Evolutionary conservation across 2,797 vertebrate species (phyloP), one percentile per base, ranked within the genome.

Genomic region (Hybognathus amarus): DNA sequence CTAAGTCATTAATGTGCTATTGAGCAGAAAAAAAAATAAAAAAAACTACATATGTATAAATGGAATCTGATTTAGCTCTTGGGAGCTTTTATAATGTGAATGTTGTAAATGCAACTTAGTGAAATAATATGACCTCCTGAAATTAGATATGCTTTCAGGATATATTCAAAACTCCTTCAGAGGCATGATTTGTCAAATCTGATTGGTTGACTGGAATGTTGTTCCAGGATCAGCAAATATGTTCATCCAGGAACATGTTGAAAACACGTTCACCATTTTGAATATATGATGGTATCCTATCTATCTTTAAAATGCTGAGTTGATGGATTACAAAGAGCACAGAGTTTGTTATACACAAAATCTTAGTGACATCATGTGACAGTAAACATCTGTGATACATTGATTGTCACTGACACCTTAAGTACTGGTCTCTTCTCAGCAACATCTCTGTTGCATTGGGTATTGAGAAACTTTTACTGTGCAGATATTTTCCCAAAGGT

Each of bases 51-150:
- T n/a, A n/a, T n/a, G n/a, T 71, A 66, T 70, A 78, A 83, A 77
- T 83, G 82, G 82, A 78, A 70, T 61, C 54, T 83, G 75, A 78
- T 78, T 78, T 78, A 78, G 67, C 82, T 83, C 67, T 71, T 78
- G 42, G 75, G 75, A 63, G 75, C 66, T 83, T 83, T 83, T 71
- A 71, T 83, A 78, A 83, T 71, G 64, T 5, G 64, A 15, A 27
- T 36, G 54, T 42, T 83, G 40, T 78, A 83, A 83, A 83, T 70
- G 40, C 75, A 70, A 83, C 82, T 78, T 71, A 82, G 80, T 64
- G 33, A 40, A 54, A 82, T 73, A 63, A 82, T 38, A 77, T 77
- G 81, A 38, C 38, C 63, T 68, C 36, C 38, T 69, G 82, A 77
- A 69, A 83, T 78, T 64, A 63, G 66, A 78, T 54, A 78, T 78